phyloP scores from a whole-genome alignment of 2,888 invertebrate species.

The Dasysyrphus tricinctus region DNA sequence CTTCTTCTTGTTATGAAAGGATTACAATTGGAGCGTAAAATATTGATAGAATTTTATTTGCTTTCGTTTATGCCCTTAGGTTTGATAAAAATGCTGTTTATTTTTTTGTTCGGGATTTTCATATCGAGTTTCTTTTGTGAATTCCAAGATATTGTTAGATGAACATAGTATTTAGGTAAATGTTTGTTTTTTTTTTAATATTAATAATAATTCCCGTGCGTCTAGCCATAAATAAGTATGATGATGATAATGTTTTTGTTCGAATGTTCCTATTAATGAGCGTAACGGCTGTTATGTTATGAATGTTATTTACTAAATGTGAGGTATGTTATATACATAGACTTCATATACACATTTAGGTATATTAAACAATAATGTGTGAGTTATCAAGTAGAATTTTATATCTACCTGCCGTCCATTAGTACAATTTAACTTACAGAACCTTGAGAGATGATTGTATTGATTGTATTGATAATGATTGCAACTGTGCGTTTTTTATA shows the following conservation, averaged over 20 bases:
- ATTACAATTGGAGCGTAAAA: conserved; percentile 73
- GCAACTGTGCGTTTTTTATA: too few species aligned
- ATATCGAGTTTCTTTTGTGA: conserved; percentile 52
- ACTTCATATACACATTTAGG: too few species aligned
- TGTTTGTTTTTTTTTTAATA: conserved; percentile 1
- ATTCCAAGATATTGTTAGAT: background rate
- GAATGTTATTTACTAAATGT: background rate
- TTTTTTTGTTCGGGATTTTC: conserved; percentile 18
- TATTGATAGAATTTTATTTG: conserved; percentile 63
- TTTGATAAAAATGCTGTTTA: conserved; percentile 2
- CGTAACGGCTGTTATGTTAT: background rate
- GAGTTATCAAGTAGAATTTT: too few species aligned
- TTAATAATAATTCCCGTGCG: conserved; percentile 4
- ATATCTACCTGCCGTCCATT: too few species aligned
- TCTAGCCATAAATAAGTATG: background rate
- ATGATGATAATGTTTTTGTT: background rate
- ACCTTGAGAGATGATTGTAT: too few species aligned
- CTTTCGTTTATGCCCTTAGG: conserved; percentile 28
- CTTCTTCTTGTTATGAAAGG: conserved; percentile 58
- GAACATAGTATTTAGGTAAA: too few species aligned
- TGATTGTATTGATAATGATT: too few species aligned
- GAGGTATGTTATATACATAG: background rate
- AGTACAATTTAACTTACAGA: too few species aligned
- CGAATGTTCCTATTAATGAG: background rate
- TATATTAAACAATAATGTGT: too few species aligned